Evolutionary conservation across 2,797 vertebrate species (phyloP), one percentile per base, ranked within the genome.

Genomic region (Megalops cyprinoides): DNA sequence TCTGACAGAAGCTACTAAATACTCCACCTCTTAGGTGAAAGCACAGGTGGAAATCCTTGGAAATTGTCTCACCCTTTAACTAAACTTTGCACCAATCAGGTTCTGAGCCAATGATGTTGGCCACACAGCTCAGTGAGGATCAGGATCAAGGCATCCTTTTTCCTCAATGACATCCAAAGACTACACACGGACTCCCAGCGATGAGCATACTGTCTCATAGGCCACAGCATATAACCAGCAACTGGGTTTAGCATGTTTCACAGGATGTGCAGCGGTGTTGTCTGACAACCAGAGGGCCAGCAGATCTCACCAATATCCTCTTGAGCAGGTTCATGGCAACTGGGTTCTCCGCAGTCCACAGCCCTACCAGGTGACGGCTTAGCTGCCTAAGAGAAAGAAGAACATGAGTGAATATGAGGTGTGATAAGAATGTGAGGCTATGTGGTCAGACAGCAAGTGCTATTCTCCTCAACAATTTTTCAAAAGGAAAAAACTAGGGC

Each of bases 341-440:
- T 65, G 94, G 90, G 87, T 98, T 99, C 86, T 98, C 97, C 82
- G 98, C 98, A 31, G 96, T 99, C 98, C 98, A 99, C 79, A 99
- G 94, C 79, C 97, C 98, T 88, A 99, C 98, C 88, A 99, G 94
- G 90, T 99, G 98, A 85, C 98, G 98, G 91, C 98, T 99, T 87
- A 99, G 91, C 91, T 99, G 98, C 87, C 98, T 99, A 91, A 88
- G n/a, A 75, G 31, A 7, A 74, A 77, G 25, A 51, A 8, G 31
- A 18, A 25, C 31, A 55, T 31, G 23, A 7, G 3, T 90, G 37
- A 44, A n/a, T 23, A 14, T 18, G n/a, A 7, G 53, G 37, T 60
- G 12, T 28, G 58, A 25, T 1, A 7, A 7, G 15, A 0, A 15
- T 1, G 49, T 7, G 49, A n/a, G n/a, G n/a, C n/a, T n/a, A n/a